Evolutionary conservation across 2,797 vertebrate genomes (phyloP).

Genomic region (Parambassis ranga): DNA sequence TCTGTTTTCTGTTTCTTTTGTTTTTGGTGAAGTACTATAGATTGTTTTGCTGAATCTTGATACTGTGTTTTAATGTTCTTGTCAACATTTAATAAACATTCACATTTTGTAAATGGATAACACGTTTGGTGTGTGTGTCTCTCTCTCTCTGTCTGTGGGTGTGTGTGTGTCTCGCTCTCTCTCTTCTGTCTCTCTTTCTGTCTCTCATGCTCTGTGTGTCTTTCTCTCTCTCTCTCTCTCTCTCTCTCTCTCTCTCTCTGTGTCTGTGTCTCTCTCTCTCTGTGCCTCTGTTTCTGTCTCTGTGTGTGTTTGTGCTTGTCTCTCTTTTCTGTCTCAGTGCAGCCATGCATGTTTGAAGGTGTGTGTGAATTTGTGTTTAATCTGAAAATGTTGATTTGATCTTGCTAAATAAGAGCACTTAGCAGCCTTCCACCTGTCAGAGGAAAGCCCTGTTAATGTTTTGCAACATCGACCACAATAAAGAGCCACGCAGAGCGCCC

Average conservation of each 20-base stretch:
- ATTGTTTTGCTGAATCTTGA: conserved; percentile 83
- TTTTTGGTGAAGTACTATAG: conserved; percentile 77
- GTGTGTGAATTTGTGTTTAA: not conserved
- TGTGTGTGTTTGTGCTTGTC: too few species aligned
- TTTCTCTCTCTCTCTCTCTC: too few species aligned
- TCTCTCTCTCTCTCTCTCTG: too few species aligned
- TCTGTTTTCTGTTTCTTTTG: conserved; percentile 52
- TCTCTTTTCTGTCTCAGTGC: not conserved
- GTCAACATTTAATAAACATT: conserved; percentile 85
- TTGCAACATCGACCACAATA: not conserved
- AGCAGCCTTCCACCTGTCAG: not conserved
- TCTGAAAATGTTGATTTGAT: not conserved
- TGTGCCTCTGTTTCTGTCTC: too few species aligned
- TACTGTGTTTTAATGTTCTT: conserved; percentile 84
- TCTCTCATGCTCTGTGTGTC: too few species aligned
- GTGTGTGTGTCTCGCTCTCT: too few species aligned
- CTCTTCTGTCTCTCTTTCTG: not conserved
- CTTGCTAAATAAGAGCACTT: not conserved
- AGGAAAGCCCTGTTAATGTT: conserved; percentile 1
- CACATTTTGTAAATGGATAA: conserved; percentile 81
- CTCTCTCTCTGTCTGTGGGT: not conserved
- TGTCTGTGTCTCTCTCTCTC: too few species aligned
- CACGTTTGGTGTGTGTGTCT: conserved; percentile 12
- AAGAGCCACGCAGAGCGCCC: not conserved
- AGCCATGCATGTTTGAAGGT: not conserved